Conservation (phyloP, 2,797 vertebrate species). For the Tenualosa ilisha region DNA sequence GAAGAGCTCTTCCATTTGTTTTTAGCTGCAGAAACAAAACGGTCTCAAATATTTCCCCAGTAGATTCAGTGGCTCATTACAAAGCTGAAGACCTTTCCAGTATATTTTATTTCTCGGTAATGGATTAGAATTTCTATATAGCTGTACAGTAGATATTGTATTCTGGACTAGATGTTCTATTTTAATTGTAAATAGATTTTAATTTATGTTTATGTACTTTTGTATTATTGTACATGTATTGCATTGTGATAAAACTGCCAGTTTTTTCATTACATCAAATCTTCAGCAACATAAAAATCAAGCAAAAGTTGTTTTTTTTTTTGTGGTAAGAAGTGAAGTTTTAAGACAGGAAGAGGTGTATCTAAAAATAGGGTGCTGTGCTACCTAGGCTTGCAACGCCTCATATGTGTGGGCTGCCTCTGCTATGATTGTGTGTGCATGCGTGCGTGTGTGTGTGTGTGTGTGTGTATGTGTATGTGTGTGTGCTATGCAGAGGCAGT, state of each 20-base stretch:
- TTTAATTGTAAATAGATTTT: background rate
- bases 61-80: background rate
- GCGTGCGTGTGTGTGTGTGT: too few species aligned
- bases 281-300: background rate
- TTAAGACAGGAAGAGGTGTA: constrained; percentile 53
- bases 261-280: background rate
- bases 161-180: background rate
- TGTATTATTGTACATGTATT: background rate
- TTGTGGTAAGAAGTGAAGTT: constrained; percentile 35
- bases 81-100: background rate
- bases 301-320: constrained; percentile 8
- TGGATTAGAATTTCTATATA: background rate
- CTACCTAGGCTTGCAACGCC: background rate
- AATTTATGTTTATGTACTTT: background rate
- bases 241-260: background rate
- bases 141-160: too few species aligned
- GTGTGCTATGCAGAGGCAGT: background rate
- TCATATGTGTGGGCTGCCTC: constrained; percentile 34
- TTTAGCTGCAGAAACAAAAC: background rate
- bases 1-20: background rate
- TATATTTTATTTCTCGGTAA: background rate
- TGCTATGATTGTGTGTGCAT: background rate
- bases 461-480: too few species aligned
- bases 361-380: constrained; percentile 52
- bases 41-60: background rate